phyloP scores from a whole-genome alignment of 2,113 vertebrate genomes.

The Clarias macrocephalus region DNA sequence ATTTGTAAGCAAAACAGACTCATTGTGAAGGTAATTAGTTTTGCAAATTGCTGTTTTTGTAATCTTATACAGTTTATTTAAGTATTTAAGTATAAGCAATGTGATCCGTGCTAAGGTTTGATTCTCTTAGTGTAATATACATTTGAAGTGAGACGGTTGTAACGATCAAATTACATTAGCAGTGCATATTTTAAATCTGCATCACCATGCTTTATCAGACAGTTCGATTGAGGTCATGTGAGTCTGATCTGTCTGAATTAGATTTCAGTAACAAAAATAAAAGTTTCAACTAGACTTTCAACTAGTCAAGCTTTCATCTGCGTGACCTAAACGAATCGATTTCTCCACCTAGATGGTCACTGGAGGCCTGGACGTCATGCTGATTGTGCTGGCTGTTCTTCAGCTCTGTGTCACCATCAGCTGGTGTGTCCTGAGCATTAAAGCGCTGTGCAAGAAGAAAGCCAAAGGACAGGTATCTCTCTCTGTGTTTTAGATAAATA shows the following conservation, averaged over 20 bases:
- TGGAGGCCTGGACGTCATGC: slow-evolving; percentile 39
- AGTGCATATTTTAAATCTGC: background rate
- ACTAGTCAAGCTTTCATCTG: background rate
- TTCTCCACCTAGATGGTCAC: slow-evolving; percentile 36
- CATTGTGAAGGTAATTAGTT: background rate
- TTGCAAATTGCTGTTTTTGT: background rate
- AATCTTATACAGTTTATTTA: background rate
- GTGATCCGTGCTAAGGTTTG: background rate
- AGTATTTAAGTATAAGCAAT: background rate
- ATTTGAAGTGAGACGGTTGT: background rate
- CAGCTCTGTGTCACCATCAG: slow-evolving; percentile 64
- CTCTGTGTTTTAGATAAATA: background rate
- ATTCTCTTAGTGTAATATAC: background rate
- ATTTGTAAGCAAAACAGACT: background rate
- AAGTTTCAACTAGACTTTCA: background rate
- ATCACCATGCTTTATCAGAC: background rate
- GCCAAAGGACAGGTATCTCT: slow-evolving; percentile 28
- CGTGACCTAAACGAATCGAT: background rate
- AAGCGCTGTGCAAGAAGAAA: slow-evolving; percentile 46
- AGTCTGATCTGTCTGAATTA: background rate
- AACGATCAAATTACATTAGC: background rate
- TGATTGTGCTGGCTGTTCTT: slow-evolving; percentile 59
- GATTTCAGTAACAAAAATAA: background rate
- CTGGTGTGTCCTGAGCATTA: slow-evolving; percentile 58
- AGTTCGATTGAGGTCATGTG: background rate